Evolutionary conservation across 2,888 invertebrate species (phyloP).

Genomic region (Leptura quadrifasciata): DNA sequence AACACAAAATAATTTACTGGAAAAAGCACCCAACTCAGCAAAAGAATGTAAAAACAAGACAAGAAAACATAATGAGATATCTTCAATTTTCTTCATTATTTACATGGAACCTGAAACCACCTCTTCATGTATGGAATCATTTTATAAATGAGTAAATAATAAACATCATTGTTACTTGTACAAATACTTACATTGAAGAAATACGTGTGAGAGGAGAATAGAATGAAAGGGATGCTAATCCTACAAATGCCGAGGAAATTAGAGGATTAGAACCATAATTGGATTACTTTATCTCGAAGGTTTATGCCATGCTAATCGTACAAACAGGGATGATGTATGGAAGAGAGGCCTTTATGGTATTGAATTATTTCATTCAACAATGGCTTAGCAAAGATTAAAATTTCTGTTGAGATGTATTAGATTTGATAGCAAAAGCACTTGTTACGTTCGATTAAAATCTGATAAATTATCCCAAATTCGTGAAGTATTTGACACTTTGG

Average conservation of each 20-base stretch:
- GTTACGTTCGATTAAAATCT: conserved; percentile 14
- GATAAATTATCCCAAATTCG: conserved; percentile 61
- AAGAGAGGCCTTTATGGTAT: conserved; percentile 34
- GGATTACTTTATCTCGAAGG: conserved; percentile 24
- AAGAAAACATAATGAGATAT: conserved; percentile 6
- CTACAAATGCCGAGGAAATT: conserved; percentile 49
- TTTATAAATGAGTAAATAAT: conserved; percentile 57
- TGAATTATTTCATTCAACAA: conserved; percentile 33
- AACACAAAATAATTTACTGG: conserved; percentile 31
- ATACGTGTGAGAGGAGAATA: conserved; percentile 15
- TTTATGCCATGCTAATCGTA: not conserved
- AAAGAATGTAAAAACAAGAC: conserved; percentile 3
- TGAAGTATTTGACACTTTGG: conserved; percentile 62
- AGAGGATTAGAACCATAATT: conserved; percentile 46
- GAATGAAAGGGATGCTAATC: conserved; percentile 28
- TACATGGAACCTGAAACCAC: conserved; percentile 3
- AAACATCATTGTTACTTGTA: conserved; percentile 58
- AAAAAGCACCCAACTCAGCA: conserved; percentile 24
- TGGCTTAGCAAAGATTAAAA: too few species aligned
- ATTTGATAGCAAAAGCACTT: conserved; percentile 56
- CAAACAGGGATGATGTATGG: conserved; percentile 10
- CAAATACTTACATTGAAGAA: conserved; percentile 58
- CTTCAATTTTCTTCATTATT: conserved; percentile 9
- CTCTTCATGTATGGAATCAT: conserved; percentile 55
- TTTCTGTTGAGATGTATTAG: conserved; percentile 50